phyloP scores from a whole-genome alignment of 37 sponge, comb jelly and placozoan genomes.

The Eunapius fragilis region DNA sequence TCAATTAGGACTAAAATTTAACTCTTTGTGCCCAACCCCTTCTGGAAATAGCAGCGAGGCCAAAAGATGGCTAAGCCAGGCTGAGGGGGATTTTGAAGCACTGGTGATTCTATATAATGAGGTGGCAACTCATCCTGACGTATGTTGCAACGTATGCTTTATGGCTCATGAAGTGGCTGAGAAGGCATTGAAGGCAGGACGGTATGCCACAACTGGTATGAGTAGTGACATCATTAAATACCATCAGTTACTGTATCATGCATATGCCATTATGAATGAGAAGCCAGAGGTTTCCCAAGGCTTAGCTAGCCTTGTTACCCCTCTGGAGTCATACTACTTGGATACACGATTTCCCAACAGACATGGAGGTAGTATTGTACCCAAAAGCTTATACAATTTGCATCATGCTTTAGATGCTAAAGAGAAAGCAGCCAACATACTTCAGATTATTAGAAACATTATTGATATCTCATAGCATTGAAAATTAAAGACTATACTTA shows the following conservation, averaged over 20 bases:
- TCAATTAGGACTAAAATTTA: too few species aligned
- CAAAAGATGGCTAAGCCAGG: constrained; percentile 19
- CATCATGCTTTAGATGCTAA: constrained; percentile 26
- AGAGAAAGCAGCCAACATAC: constrained; percentile 26
- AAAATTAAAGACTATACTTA: too few species aligned
- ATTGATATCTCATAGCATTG: too few species aligned
- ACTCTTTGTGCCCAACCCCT: not conserved
- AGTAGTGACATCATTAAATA: not conserved
- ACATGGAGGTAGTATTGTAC: not conserved
- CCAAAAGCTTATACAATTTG: constrained; percentile 9
- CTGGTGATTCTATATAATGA: not conserved
- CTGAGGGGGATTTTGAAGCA: constrained; percentile 6
- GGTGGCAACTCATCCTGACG: not conserved
- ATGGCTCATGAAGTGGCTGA: not conserved
- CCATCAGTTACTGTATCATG: constrained; percentile 4
- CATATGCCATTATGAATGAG: not conserved
- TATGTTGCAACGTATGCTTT: not conserved
- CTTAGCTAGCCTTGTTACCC: not conserved
- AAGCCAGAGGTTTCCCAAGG: not conserved
- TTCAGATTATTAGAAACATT: constrained; percentile 15
- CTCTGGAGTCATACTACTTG: constrained; percentile 47
- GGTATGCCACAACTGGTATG: not conserved
- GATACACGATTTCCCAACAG: constrained; percentile 48
- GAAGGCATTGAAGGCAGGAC: not conserved
- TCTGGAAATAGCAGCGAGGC: not conserved